These are phyloP conservation scores for Rhopalosiphum nymphaeae DNA, from an alignment of 2,888 invertebrate genomes.

Conservation along the genomic window DNA sequence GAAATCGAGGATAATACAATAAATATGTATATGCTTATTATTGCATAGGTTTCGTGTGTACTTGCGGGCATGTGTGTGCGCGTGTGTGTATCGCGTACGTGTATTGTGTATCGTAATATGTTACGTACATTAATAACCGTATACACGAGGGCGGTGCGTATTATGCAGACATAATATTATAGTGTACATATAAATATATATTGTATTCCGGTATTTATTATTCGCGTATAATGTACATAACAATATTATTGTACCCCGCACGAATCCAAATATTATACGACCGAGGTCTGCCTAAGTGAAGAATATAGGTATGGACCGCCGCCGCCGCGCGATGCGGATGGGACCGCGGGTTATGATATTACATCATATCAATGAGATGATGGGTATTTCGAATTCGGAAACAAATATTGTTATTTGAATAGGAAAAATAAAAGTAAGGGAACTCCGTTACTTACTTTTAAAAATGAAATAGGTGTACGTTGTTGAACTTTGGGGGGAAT, in stretches of 20 bases:
- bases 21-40: neutral
- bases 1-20: neutral
- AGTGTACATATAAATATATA: neutral
- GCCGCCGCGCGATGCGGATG: neutral
- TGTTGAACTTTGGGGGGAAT: neutral
- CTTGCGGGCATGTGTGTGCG: neutral
- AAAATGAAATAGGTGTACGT: neutral
- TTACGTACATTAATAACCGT: conserved; percentile 5
- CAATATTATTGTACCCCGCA: neutral
- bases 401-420: neutral
- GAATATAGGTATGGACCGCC: neutral
- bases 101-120: neutral
- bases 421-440: neutral
- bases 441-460: neutral
- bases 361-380: neutral
- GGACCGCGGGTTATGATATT: neutral
- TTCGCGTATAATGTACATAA: neutral
- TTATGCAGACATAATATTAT: neutral
- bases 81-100: too few relatives aligned
- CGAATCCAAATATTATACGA: neutral
- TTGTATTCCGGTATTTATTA: neutral
- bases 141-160: neutral
- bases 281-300: neutral
- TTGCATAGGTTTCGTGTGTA: neutral
- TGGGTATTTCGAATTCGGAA: neutral